Evolutionary conservation across 2,888 invertebrate species (phyloP).

Genomic region (Acanthosepion esculentum): DNA sequence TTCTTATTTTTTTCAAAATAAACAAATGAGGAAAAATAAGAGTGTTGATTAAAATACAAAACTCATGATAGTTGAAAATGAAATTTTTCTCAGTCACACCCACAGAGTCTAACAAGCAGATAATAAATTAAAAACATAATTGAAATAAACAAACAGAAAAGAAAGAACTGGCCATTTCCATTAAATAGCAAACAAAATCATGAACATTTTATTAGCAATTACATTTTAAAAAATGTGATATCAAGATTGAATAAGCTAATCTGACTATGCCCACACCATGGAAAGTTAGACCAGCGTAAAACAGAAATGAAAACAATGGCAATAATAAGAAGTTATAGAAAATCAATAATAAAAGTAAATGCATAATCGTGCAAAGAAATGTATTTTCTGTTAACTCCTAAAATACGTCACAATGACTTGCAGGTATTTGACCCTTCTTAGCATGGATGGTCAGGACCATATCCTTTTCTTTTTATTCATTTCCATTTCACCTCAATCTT

Average conservation of each 20-base stretch:
- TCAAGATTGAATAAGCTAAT: neutral
- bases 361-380: no score
- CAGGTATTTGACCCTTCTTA: no score
- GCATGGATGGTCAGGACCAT: no score
- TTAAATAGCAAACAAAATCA: slow-evolving; percentile 12
- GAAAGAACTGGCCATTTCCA: neutral
- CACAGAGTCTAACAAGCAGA: neutral
- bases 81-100: neutral
- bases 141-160: neutral
- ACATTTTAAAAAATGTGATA: neutral
- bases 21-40: neutral
- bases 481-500: no score
- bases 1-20: neutral
- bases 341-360: no score
- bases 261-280: neutral
- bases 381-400: no score
- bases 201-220: slow-evolving; percentile 33
- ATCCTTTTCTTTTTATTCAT: no score
- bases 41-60: neutral
- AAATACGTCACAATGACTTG: no score
- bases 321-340: no score
- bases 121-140: neutral
- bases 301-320: neutral
- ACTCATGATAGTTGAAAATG: neutral
- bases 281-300: neutral